Base-by-base conservation (phyloP, 2,113 vertebrate genomes). In the Coregonus clupeaformis region DNA sequence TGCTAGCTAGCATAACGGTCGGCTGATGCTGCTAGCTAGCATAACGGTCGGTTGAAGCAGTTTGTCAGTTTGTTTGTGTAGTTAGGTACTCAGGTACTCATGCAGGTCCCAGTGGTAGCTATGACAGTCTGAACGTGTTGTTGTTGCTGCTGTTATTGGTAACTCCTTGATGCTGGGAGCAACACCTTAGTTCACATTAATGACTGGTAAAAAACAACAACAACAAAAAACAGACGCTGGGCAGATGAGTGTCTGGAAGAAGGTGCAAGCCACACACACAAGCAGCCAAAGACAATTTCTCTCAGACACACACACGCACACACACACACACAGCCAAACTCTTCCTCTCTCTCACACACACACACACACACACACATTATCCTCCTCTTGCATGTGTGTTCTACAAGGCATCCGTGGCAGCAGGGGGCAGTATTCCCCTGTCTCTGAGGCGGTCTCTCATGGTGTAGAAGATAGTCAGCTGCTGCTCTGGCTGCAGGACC, bases 401-500 rank as follows among this genome's bases (percentile, higher is more conserved):
- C 49, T 52, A 52, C 13, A 52, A 18, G 3, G 49, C 57, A 5
- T 60, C 57, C 57, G 57, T 60, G 49, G 89, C 81, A 65, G 93
- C 77, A 9, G 94, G 93, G 68, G 94, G 94, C 6, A 98, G 92
- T 84, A 98, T 83, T 29, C 96, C 95, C 72, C 94, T 94, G 89
- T 96, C 95, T 2, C 87, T 82, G 0, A 99, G 93, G 68, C 97
- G 94, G 49, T 87, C 93, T 87, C 95, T 94, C 86, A 99, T 90
- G 0, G 88, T 94, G 90, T 94, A 95, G 76, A 97, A 99, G 73
- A 99, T 95, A 20, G 89, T 93, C 59, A 99, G 88, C 80, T 97
- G 97, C 80, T 99, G 95, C 12, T 96, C 96, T 0, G 97, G 97
- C 57, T 96, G 96, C 71, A 99, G 94, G 72, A 95, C 92, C n/a